These are phyloP conservation scores for Hoplias malabaricus DNA, from an alignment of 2,113 vertebrate species.

Conservation along the genomic window DNA sequence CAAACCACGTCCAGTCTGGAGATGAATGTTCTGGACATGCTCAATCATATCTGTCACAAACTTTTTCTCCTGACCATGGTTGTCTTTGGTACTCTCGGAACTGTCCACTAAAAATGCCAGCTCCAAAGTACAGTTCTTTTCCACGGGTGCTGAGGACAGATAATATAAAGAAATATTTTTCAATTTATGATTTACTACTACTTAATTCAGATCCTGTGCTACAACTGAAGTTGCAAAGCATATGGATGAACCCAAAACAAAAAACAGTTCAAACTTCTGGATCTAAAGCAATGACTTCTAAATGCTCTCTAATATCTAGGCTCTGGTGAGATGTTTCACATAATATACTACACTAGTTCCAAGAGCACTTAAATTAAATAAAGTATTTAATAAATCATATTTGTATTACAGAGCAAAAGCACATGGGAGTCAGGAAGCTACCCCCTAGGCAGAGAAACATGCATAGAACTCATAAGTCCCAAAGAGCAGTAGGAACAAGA, in stretches of 20 bases:
- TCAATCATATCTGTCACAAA: constrained; percentile 79
- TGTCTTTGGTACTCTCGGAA: constrained; percentile 87
- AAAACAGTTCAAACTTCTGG: background rate
- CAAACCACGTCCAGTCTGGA: constrained; percentile 75
- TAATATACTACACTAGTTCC: background rate
- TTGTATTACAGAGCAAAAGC: constrained; percentile 56
- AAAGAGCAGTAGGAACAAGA: constrained; percentile 50
- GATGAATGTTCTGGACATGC: constrained; percentile 73
- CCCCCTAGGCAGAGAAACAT: constrained; percentile 53
- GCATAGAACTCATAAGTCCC: constrained; percentile 60
- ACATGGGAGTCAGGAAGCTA: constrained; percentile 61
- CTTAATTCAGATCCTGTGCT: constrained; percentile 4
- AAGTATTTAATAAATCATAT: constrained; percentile 61
- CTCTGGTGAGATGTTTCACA: background rate
- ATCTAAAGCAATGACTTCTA: background rate
- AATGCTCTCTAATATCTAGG: background rate
- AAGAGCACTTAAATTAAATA: constrained; percentile 48
- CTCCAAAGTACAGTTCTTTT: constrained; percentile 83
- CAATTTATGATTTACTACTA: background rate
- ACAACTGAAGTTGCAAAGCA: background rate
- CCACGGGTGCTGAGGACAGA: constrained; percentile 54
- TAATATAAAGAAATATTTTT: background rate
- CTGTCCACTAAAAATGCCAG: constrained; percentile 88
- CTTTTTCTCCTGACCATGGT: constrained; percentile 83
- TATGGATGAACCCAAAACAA: background rate